phyloP scores from a whole-genome alignment of 1,140 invertebrate genomes.

The Drosophila sp. region DNA sequence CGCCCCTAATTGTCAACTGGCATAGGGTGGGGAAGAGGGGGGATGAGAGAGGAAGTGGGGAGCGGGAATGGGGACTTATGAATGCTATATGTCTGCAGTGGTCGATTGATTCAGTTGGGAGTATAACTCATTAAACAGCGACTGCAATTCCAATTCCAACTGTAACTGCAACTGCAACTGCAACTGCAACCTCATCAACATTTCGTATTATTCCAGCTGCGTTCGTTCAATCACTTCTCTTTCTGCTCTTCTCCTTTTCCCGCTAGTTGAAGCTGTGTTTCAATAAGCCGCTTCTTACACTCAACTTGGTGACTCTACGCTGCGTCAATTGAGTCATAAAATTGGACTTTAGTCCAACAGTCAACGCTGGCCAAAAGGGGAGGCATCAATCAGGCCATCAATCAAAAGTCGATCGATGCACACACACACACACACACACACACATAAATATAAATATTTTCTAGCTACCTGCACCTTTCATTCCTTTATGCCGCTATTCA shows the following conservation, averaged over 20 bases:
- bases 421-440: no score
- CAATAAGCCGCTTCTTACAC: conserved; percentile 45
- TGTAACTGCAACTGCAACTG: no score
- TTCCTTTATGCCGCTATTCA: background rate
- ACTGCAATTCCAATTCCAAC: background rate
- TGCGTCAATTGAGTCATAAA: conserved; percentile 48
- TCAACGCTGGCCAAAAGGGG: conserved; percentile 15
- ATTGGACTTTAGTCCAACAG: conserved; percentile 18
- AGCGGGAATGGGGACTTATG: background rate
- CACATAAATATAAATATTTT: conserved; percentile 35
- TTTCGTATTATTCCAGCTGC: conserved; percentile 12
- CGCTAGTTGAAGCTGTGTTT: background rate
- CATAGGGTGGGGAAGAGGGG: background rate
- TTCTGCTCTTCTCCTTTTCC: no score
- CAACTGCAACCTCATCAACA: conserved; percentile 13
- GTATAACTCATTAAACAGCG: conserved; percentile 54
- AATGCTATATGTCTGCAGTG: conserved; percentile 12
- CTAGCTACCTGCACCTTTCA: conserved; percentile 7
- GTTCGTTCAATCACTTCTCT: conserved; percentile 23
- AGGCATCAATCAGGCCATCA: conserved; percentile 75
- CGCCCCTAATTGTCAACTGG: conserved; percentile 33
- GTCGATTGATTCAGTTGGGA: conserved; percentile 66
- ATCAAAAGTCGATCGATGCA: conserved; percentile 66
- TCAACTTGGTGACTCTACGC: conserved; percentile 16
- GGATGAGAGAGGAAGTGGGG: background rate